Conservation (phyloP, 2,113 vertebrate species). For the Mesocricetus auratus region DNA sequence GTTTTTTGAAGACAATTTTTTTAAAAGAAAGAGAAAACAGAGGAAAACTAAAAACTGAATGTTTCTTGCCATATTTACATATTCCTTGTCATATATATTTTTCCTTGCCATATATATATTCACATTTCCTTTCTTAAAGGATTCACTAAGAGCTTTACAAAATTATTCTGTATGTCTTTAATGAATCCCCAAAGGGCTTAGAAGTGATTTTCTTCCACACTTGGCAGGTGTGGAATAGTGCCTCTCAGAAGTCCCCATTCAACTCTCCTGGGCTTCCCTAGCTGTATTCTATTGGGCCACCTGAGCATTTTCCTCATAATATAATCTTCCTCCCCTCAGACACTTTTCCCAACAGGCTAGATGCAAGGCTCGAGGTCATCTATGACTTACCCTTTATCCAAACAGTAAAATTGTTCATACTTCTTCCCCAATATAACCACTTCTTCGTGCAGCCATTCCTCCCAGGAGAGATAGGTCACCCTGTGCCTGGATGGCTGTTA, state of each 20-base stretch:
- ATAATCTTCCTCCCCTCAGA: not conserved
- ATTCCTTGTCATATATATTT: too few relatives aligned
- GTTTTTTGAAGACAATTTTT: not conserved
- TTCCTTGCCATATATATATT: not conserved
- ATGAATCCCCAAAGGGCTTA: not conserved
- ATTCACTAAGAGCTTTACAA: not conserved
- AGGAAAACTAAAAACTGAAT: not conserved
- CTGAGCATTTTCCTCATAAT: not conserved
- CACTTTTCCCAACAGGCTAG: not conserved
- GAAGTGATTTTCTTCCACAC: not conserved
- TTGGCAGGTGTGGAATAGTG: not conserved
- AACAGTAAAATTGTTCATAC: not conserved
- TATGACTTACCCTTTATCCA: not conserved
- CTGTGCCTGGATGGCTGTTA: not conserved
- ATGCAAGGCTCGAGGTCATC: not conserved
- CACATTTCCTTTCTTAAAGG: not conserved
- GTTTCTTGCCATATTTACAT: not conserved
- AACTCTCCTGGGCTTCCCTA: not conserved
- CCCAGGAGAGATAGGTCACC: not conserved
- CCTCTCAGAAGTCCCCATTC: too few relatives aligned
- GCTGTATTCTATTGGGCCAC: not conserved
- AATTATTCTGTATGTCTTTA: not conserved
- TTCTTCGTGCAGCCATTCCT: not conserved
- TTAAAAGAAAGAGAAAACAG: not conserved
- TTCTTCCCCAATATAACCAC: not conserved